Evolutionary conservation across 2,888 invertebrate species (phyloP).

Genomic region (Parnassius smintheus): DNA sequence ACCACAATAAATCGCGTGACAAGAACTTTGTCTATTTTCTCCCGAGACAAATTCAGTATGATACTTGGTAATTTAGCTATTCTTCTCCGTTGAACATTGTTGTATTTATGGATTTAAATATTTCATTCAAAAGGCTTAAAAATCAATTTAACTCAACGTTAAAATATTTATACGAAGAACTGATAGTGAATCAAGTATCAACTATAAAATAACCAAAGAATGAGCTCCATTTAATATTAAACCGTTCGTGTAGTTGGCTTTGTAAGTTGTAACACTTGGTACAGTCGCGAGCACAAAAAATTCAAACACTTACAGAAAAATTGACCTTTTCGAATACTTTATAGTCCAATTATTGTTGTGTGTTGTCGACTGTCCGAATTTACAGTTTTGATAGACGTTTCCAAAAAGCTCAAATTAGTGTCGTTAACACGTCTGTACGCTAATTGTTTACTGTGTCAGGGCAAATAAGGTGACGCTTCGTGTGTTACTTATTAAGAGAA

Average conservation of each 20-base stretch:
- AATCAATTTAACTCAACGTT: conserved; percentile 1
- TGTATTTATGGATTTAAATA: not conserved
- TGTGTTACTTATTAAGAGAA: conserved; percentile 72
- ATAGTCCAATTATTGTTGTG: not conserved
- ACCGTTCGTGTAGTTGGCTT: not conserved
- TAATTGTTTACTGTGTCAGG: conserved; percentile 65
- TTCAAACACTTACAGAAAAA: not conserved
- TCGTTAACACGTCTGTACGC: conserved; percentile 71
- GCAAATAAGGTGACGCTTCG: conserved; percentile 60
- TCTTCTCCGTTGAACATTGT: conserved; percentile 4
- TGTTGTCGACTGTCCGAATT: conserved; percentile 35
- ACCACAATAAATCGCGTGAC: conserved; percentile 57
- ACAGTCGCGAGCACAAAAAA: not conserved
- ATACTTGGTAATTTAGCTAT: conserved; percentile 16
- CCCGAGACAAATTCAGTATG: conserved; percentile 21
- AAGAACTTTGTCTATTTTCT: conserved; percentile 57
- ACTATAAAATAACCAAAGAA: conserved; percentile 10
- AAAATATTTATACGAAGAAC: conserved; percentile 11
- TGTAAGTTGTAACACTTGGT: not conserved
- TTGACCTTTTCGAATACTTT: not conserved
- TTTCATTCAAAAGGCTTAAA: conserved; percentile 4
- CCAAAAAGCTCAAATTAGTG: conserved; percentile 61
- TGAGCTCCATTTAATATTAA: conserved; percentile 9
- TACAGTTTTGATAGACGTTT: conserved; percentile 47
- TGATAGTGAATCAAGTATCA: conserved; percentile 6